Evolutionary conservation across 2,113 vertebrate genomes (phyloP).

Genomic region (Xyliphius kryptos): DNA sequence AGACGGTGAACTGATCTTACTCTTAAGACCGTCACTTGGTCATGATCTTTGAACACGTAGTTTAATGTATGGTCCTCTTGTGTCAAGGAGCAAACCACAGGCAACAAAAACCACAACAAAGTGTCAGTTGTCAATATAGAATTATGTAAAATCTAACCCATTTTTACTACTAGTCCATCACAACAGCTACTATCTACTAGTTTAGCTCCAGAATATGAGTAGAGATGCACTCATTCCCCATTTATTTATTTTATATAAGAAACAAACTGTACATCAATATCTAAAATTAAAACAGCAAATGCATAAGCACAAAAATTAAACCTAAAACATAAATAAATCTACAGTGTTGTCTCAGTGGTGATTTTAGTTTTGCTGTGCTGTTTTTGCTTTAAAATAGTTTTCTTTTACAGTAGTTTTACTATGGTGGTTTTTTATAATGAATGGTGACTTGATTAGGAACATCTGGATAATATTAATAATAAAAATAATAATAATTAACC

Average conservation of each 20-base stretch:
- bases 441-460: no score
- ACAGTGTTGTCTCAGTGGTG: neutral
- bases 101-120: constrained; percentile 12
- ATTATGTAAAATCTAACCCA: neutral
- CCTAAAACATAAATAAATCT: neutral
- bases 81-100: constrained; percentile 5
- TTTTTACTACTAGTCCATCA: neutral
- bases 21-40: constrained; percentile 49
- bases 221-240: neutral
- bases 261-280: neutral
- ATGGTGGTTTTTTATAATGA: neutral
- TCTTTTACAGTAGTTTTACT: neutral
- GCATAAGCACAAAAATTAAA: no score
- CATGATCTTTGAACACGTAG: constrained; percentile 16
- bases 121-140: neutral
- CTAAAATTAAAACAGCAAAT: neutral
- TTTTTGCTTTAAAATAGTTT: neutral
- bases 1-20: constrained; percentile 54
- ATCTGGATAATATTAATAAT: no score
- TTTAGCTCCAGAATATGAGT: neutral
- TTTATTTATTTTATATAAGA: neutral
- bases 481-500: no score
- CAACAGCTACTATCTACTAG: neutral
- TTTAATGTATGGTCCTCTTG: constrained; percentile 24
- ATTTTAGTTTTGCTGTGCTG: neutral